Base-by-base conservation (phyloP, 2,888 invertebrate species). In the Malthinus flaveolus region DNA sequence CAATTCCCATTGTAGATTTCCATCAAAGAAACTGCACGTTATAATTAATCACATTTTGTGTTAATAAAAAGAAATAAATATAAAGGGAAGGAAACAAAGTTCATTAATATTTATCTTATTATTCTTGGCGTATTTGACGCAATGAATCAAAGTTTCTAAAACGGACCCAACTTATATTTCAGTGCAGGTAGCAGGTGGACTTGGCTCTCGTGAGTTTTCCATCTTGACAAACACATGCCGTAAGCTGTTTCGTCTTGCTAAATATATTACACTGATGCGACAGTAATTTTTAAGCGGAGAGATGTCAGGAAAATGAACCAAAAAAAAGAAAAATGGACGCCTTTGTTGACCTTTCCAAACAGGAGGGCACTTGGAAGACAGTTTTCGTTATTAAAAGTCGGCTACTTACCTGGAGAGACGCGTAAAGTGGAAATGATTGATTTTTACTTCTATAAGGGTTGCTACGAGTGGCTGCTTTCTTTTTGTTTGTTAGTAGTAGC, bases 101-200 rank as follows among this genome's bases (percentile, higher is more conserved):
- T 23, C 23, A 60, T 60, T 60, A 56, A 56, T 47, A 47, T 46
- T 15, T 48, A 49, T 56, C 46, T 61, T 61, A 53, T 49, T 56
- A 61, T 61, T 61, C 56, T 32, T 32, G 34, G 47, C 56, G 45
- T 56, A 54, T 55, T 50, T 59, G 45, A 39, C 32, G 60, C 56
- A 47, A 65, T 65, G 63, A 65, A 64, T 66, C 64, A 66, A 62
- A 66, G 57, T 66, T 66, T 66, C 64, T 55, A 42, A 55, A 59
- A 56, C 59, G 57, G 61, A 64, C 60, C 56, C 60, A 57, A 59
- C 62, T 2, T 23, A 61, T 66, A 66, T 66, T 66, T 66, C 62
- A 65, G 59, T 55, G 56, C 63, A 65, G 65, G 64, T 65, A 65
- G 65, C 63, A 65, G 63, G 62, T 65, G 66, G 59, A 66, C 63